Evolutionary conservation across 2,888 invertebrate genomes (phyloP), one percentile per base, ranked within the genome.

Genomic region (Rutpela maculata): DNA sequence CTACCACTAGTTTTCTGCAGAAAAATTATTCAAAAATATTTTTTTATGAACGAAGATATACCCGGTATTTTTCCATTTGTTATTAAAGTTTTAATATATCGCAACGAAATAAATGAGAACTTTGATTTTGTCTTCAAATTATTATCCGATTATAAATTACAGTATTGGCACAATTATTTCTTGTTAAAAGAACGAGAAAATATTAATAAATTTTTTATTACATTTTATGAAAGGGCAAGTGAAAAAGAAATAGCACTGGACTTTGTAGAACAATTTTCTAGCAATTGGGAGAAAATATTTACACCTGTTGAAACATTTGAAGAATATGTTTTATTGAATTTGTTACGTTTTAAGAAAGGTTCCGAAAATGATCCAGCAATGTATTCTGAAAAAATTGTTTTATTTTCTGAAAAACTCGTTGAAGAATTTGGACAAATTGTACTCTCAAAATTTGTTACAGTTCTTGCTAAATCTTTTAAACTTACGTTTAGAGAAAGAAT

Each of bases 341-440:
- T 72, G 12, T 18, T 72, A 55, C 26, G 31, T 17, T 63, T 72
- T 17, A 55, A 72, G 12, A 72, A 72, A 72, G 55, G 35, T 4
- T n/a, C 55, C 17, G 17, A 43, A n/a, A n/a, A 22, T 1, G 18
- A 55, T 1, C n/a, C 17, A 5, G 38, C 26, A 35, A 5, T 11
- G 5, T 63, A 59, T 55, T 17, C 72, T 22, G 50, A 72, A 55
- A 17, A 63, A 17, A 62, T 72, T 56, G 70, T 71, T 62, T n/a
- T 50, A 15, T 71, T 62, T 43, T 62, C 63, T 18, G 72, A 72
- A 35, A n/a, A 63, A 18, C 11, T 72, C 1, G 26, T 43, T 63
- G 62, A 43, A 18, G 26, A 72, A 12, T 63, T 55, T 63, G 62
- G 72, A 31, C 17, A 62, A 12, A 12, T 72, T 55, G 31, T 70